A percentile compares a stretch with the other conserved stretches of the same genome.
Evolutionary conservation across 2,797 vertebrate species (phyloP).

Genomic region (Adrianichthys oophorus): DNA sequence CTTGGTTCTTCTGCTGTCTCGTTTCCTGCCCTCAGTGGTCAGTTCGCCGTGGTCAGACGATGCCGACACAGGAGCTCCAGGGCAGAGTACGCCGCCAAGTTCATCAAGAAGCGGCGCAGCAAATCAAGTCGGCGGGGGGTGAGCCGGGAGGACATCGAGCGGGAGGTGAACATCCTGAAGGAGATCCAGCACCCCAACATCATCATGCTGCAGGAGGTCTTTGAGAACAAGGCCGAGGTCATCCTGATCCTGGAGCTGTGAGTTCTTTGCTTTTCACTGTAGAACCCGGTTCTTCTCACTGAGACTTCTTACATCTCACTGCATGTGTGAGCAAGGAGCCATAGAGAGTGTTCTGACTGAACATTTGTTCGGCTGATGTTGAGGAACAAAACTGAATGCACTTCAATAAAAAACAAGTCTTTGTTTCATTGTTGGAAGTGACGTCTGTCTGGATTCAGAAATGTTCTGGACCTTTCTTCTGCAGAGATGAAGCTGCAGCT

Average conservation of each 20-base stretch:
- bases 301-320: neutral
- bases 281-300: neutral
- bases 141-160: slow-evolving; percentile 92
- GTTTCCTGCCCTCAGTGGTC: slow-evolving; percentile 77
- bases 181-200: slow-evolving; percentile 95
- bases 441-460: too few species aligned
- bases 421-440: too few species aligned
- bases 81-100: slow-evolving; percentile 90
- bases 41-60: slow-evolving; percentile 94
- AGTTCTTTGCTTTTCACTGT: slow-evolving; percentile 65
- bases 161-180: slow-evolving; percentile 94
- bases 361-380: too few species aligned
- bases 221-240: slow-evolving; percentile 94
- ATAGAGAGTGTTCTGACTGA: too few species aligned
- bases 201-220: slow-evolving; percentile 93
- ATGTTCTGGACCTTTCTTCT: too few species aligned
- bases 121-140: slow-evolving; percentile 94
- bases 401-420: too few species aligned
- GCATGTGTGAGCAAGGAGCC: too few species aligned
- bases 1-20: neutral
- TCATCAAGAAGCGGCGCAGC: slow-evolving; percentile 95
- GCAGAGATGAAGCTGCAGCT: too few species aligned
- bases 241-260: slow-evolving; percentile 98
- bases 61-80: slow-evolving; percentile 87
- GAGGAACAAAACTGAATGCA: too few species aligned